A percentile compares a stretch with the other conserved stretches of the same genome.
These are phyloP conservation scores for Carapus acus DNA, from an alignment of 2,797 vertebrate species.

Conservation along the genomic window DNA sequence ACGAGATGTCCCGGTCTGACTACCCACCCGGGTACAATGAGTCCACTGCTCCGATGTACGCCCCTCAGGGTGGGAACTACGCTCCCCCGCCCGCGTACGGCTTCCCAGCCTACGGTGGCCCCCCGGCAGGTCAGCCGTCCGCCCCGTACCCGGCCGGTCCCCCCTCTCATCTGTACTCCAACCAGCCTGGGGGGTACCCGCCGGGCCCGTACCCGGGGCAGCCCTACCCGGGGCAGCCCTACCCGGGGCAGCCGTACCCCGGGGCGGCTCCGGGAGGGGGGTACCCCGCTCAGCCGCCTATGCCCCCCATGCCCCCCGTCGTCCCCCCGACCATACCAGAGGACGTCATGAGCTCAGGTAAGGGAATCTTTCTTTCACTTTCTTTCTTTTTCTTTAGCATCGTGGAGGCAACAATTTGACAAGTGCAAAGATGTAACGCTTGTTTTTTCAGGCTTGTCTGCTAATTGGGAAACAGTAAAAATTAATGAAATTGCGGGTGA, in stretches of 20 bases:
- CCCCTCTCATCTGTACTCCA: conserved; percentile 24
- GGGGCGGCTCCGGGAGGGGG: conserved; percentile 54
- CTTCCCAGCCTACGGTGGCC: conserved; percentile 54
- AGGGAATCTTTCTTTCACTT: conserved; percentile 13
- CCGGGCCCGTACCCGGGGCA: conserved; percentile 53
- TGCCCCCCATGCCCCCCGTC: conserved; percentile 67
- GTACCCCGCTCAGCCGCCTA: conserved; percentile 58
- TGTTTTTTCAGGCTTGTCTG: no score
- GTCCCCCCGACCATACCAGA: conserved; percentile 63
- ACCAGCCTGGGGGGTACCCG: conserved; percentile 25
- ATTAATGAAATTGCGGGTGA: no score
- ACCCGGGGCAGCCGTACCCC: conserved; percentile 56
- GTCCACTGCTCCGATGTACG: conserved; percentile 66
- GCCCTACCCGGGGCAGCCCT: conserved; percentile 59
- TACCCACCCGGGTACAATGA: conserved; percentile 83
- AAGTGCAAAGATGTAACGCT: no score
- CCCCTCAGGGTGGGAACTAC: conserved; percentile 62
- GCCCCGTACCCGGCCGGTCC: conserved; percentile 53
- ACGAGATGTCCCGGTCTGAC: conserved; percentile 79
- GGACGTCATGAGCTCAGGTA: conserved; percentile 64
- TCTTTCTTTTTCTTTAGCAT: no score
- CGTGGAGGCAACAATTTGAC: no score
- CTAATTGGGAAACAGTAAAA: no score
- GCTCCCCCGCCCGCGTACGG: conserved; percentile 65
- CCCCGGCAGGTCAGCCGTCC: conserved; percentile 49